Conservation (phyloP, 2,888 invertebrate species). For the Prenolepis imparis region DNA sequence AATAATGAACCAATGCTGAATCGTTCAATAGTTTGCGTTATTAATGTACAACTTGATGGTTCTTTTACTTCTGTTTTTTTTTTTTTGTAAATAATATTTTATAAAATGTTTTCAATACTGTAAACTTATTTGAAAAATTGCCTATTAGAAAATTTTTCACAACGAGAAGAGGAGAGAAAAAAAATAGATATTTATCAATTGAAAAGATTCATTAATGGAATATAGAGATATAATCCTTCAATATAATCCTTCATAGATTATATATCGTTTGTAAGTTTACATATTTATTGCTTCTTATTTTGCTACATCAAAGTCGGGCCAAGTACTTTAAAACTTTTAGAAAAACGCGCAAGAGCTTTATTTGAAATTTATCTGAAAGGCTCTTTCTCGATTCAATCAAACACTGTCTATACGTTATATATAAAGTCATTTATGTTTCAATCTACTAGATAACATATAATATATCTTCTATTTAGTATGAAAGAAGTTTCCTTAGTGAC, state of each 20-base stretch:
- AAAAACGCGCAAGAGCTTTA: slow-evolving; percentile 19
- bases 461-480: background rate
- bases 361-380: background rate
- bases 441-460: background rate
- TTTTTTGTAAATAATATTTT: background rate
- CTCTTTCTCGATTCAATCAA: background rate
- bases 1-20: background rate
- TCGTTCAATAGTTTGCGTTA: background rate
- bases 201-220: background rate
- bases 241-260: background rate
- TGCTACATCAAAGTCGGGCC: background rate
- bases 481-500: slow-evolving; percentile 9
- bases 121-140: background rate
- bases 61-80: background rate
- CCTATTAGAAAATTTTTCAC: background rate
- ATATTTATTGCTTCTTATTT: slow-evolving; percentile 6
- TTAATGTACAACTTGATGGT: background rate
- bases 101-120: background rate
- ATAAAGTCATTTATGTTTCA: background rate
- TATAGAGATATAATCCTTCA: background rate
- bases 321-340: slow-evolving; percentile 14
- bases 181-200: slow-evolving; percentile 4
- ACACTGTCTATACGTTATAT: background rate
- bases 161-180: background rate
- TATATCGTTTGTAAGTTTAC: background rate